Conservation (phyloP, 2,113 vertebrate species). For the Montifringilla adamsi region DNA sequence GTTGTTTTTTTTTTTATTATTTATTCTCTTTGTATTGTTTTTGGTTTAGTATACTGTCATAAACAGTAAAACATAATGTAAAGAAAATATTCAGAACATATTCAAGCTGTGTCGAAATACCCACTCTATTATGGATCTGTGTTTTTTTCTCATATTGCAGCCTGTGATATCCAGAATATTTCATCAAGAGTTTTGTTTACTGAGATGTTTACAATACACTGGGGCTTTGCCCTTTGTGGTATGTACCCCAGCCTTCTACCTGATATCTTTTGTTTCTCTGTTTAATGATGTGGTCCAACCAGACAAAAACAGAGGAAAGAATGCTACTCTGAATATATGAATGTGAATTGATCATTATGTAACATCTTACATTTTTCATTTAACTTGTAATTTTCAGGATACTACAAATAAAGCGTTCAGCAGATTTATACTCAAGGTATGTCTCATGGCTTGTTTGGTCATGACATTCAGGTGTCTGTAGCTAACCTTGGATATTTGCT, state of each 20-base stretch:
- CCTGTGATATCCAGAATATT: neutral
- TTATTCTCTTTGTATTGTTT: neutral
- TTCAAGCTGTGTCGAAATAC: neutral
- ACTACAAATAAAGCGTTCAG: neutral
- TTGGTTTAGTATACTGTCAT: rapidly evolving
- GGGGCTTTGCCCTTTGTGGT: neutral
- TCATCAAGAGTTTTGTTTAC: constrained; percentile 13
- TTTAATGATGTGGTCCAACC: neutral
- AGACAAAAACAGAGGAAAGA: neutral
- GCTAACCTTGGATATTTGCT: neutral
- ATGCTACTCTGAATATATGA: neutral
- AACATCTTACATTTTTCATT: neutral
- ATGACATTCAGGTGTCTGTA: neutral
- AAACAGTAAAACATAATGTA: neutral
- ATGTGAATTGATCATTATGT: neutral
- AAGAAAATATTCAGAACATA: neutral
- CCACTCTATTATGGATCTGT: neutral
- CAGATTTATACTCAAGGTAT: neutral
- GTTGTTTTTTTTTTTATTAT: neutral
- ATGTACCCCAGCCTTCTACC: neutral
- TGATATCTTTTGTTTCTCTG: neutral
- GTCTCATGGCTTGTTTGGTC: neutral
- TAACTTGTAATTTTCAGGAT: neutral
- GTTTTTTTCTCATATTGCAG: neutral
- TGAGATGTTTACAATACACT: neutral